phyloP scores from a whole-genome alignment of 2,113 vertebrate species.

The Monopterus albus region DNA sequence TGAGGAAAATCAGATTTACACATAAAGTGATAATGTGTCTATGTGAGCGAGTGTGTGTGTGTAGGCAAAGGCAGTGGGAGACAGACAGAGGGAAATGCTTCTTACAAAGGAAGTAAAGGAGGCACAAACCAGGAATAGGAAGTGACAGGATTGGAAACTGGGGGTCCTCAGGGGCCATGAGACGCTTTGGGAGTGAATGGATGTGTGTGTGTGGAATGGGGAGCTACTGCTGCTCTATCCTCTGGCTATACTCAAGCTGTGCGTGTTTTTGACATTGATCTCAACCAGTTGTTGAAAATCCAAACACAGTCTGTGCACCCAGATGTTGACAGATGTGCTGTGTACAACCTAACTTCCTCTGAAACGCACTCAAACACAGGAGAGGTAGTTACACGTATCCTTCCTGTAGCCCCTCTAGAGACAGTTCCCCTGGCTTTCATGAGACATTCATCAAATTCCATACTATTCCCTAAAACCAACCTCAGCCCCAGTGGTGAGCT shows the following conservation, averaged over 20 bases:
- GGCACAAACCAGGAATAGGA: slow-evolving; percentile 61
- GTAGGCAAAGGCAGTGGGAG: slow-evolving; percentile 28
- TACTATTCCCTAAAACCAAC: slow-evolving; percentile 46
- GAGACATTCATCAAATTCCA: slow-evolving; percentile 49
- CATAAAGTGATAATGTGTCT: slow-evolving; percentile 65
- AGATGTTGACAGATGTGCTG: slow-evolving; percentile 85
- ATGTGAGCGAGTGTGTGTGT: slow-evolving; percentile 31
- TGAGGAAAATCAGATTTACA: slow-evolving; percentile 72
- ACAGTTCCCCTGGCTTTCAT: slow-evolving; percentile 27
- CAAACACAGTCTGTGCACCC: slow-evolving; percentile 83
- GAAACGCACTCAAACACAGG: slow-evolving; percentile 11
- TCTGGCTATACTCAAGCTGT: slow-evolving; percentile 72
- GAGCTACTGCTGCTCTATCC: slow-evolving; percentile 51
- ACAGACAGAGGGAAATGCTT: slow-evolving; percentile 27
- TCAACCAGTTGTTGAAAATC: slow-evolving; percentile 81
- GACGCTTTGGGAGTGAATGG: slow-evolving; percentile 44
- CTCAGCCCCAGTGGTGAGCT: slow-evolving; percentile 14
- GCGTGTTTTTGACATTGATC: slow-evolving; percentile 72
- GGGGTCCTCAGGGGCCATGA: slow-evolving; percentile 65
- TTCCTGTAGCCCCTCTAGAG: slow-evolving; percentile 54
- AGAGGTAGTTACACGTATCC: slow-evolving; percentile 30
- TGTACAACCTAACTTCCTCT: slow-evolving; percentile 47
- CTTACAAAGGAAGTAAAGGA: slow-evolving; percentile 53
- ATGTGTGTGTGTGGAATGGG: slow-evolving; percentile 20
- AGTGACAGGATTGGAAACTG: slow-evolving; percentile 61